Base-by-base conservation (phyloP, 2,113 vertebrate genomes). In the Tragulus kanchil region DNA sequence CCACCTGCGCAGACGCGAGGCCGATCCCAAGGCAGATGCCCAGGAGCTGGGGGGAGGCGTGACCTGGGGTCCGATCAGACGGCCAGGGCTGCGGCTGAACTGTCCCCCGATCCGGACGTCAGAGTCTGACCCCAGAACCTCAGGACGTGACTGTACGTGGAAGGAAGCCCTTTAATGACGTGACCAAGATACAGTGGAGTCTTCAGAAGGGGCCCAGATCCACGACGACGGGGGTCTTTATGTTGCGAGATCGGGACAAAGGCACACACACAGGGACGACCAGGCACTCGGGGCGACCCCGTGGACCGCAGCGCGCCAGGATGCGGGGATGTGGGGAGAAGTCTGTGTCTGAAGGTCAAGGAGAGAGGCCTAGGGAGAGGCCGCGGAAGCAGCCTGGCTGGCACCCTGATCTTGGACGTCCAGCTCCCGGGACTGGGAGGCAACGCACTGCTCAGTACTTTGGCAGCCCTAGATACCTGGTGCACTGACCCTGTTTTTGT, bases 1-100 rank as follows among this genome's bases (percentile, higher is more conserved):
- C 1, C 0, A 1, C 28, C 26, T 17, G 75, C 16, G 31, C 26
- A 1, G 5, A 16, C 16, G 0, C 0, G 50, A 0, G 48, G 50
- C 75, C 75, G 15, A 19, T 19, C 15, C 50, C 0, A 1, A n/a
- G 78, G 12, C 0, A 0, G 54, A 81, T 13, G 25, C 7, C 3
- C 56, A 16, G 23, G 56, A 31, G 0, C 36, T 58, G 4, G 14
- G 6, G 31, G 65, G 19, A 13, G 11, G 2, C 25, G 64, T 17
- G 52, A 52, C 0, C 25, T 45, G 52, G 3, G 50, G 10, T 9
- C 26, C 0, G 0, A 23, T 36, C 64, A 28, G 67, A 61, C 2
- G 23, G 26, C 45, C 54, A 15, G 6, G 2, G 3, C 10, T 14
- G 9, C 11, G 45, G 28, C 81, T 15, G 71, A 23, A 89, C 0